Evolutionary conservation across 2,888 invertebrate genomes (phyloP).

Genomic region (Heliconius charithonia): DNA sequence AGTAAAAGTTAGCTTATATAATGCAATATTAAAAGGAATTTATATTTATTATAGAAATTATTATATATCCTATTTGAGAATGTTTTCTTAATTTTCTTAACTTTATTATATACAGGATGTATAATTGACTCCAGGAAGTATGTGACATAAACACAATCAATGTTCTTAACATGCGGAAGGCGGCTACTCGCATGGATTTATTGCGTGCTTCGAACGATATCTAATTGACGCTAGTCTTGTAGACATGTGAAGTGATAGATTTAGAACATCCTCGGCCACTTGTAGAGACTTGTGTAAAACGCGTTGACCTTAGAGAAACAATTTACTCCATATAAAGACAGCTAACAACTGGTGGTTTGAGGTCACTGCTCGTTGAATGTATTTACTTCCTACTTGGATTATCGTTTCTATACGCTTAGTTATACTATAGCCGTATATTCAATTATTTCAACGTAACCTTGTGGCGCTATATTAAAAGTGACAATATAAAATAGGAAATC

Average conservation of each 20-base stretch:
- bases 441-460: background rate
- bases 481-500: too few species aligned
- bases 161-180: constrained; percentile 67
- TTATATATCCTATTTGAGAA: constrained; percentile 4
- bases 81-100: constrained; percentile 44
- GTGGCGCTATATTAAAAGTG: too few species aligned
- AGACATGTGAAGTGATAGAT: constrained; percentile 52
- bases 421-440: background rate
- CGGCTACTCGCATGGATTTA: constrained; percentile 54
- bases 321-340: constrained; percentile 66
- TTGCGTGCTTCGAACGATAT: constrained; percentile 52
- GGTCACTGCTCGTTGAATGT: constrained; percentile 54
- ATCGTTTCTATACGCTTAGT: constrained; percentile 15
- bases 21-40: too few species aligned
- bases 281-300: constrained; percentile 53
- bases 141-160: constrained; percentile 51
- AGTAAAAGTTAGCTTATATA: background rate
- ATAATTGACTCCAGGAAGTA: constrained; percentile 60
- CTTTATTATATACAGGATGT: constrained; percentile 44
- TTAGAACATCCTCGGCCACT: constrained; percentile 58
- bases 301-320: constrained; percentile 64
- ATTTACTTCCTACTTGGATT: constrained; percentile 57
- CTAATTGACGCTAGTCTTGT: constrained; percentile 45
- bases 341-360: constrained; percentile 51
- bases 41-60: background rate